phyloP scores from a whole-genome alignment of 2,797 vertebrate genomes.

The Aeoliscus strigatus region DNA sequence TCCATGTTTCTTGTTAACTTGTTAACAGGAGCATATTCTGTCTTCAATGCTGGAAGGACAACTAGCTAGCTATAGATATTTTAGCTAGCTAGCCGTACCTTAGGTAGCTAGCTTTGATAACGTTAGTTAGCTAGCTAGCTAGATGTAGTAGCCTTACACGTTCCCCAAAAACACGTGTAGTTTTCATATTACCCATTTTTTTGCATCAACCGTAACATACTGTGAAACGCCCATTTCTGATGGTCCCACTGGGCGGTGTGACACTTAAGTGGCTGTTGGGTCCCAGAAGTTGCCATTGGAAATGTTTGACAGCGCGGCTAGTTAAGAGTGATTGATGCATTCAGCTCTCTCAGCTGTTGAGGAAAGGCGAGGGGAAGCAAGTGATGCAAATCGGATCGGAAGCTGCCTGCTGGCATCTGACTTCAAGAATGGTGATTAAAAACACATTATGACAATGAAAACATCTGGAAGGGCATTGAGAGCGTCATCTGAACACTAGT shows the following conservation, averaged over 20 bases:
- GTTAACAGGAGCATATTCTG: no score
- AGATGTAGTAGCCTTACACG: no score
- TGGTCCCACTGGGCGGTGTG: slow-evolving; percentile 6
- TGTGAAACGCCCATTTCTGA: no score
- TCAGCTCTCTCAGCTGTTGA: slow-evolving; percentile 60
- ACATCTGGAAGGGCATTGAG: slow-evolving; percentile 66
- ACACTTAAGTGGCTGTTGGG: slow-evolving; percentile 7
- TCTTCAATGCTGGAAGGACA: no score
- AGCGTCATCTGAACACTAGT: slow-evolving; percentile 48
- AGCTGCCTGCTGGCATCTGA: slow-evolving; percentile 68
- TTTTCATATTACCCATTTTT: no score
- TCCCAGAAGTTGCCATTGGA: slow-evolving; percentile 23
- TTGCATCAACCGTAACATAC: no score
- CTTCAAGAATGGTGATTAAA: slow-evolving; percentile 76
- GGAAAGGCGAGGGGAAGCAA: slow-evolving; percentile 49
- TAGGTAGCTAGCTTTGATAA: no score
- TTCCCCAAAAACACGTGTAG: no score
- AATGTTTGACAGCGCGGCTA: slow-evolving; percentile 52
- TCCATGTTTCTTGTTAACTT: no score
- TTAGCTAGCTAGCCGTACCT: no score
- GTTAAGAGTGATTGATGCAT: slow-evolving; percentile 74
- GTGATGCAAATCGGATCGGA: slow-evolving; percentile 61
- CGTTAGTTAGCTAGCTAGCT: no score
- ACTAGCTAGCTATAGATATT: no score
- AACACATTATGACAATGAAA: slow-evolving; percentile 76